These are phyloP conservation scores for Prietella phreatophila DNA, from an alignment of 2,113 vertebrate genomes.

Conservation along the genomic window DNA sequence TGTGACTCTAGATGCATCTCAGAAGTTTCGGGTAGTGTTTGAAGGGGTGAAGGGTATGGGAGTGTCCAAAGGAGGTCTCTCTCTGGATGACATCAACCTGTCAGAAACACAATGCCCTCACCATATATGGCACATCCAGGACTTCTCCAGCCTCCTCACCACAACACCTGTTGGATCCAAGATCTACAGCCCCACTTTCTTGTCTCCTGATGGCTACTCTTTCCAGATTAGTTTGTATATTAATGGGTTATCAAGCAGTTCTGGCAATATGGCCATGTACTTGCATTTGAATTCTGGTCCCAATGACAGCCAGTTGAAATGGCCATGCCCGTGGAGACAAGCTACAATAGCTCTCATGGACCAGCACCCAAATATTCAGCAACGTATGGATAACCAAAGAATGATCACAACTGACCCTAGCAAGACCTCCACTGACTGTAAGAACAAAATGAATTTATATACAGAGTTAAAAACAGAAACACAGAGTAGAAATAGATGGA, in stretches of 20 bases:
- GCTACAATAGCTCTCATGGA: slow-evolving; percentile 80
- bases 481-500: background rate
- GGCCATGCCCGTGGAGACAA: slow-evolving; percentile 88
- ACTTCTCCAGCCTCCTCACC: slow-evolving; percentile 76
- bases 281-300: slow-evolving; percentile 80
- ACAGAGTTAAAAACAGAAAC: background rate
- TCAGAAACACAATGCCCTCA: slow-evolving; percentile 88
- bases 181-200: slow-evolving; percentile 81
- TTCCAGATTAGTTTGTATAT: slow-evolving; percentile 79
- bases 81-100: slow-evolving; percentile 91
- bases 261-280: slow-evolving; percentile 67
- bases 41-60: slow-evolving; percentile 70
- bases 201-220: slow-evolving; percentile 82
- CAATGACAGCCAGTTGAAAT: slow-evolving; percentile 77
- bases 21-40: slow-evolving; percentile 85
- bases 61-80: slow-evolving; percentile 76
- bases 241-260: slow-evolving; percentile 50
- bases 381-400: slow-evolving; percentile 80
- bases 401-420: slow-evolving; percentile 83
- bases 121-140: slow-evolving; percentile 81
- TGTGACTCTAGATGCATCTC: slow-evolving; percentile 71
- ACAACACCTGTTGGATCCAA: slow-evolving; percentile 47
- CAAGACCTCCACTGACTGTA: slow-evolving; percentile 64
- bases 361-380: slow-evolving; percentile 83
- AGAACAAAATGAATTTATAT: slow-evolving; percentile 40